Evolutionary conservation across 2,888 invertebrate genomes (phyloP).

Genomic region (Polydrusus tereticollis): DNA sequence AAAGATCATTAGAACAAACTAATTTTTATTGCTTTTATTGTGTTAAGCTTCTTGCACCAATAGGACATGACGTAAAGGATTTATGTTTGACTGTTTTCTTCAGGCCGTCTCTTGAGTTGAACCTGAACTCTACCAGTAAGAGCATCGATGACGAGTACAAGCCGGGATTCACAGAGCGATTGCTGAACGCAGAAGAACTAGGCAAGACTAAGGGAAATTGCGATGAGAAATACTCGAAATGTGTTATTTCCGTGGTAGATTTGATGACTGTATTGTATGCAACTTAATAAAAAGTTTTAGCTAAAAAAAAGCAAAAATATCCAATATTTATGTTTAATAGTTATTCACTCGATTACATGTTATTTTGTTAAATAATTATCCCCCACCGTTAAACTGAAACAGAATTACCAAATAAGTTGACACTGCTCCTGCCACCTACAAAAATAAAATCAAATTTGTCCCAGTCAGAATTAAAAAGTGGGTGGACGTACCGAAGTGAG

Average conservation of each 20-base stretch:
- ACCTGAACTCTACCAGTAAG: conserved; percentile 10
- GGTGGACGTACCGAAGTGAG: conserved; percentile 53
- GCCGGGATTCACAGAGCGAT: conserved; percentile 45
- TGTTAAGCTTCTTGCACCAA: no score
- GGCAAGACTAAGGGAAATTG: conserved; percentile 54
- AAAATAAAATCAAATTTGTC: conserved; percentile 41
- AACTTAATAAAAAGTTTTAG: conserved; percentile 41
- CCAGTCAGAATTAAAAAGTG: not conserved
- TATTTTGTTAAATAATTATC: not conserved
- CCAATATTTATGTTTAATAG: no score
- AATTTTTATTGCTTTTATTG: no score
- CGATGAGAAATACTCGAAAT: conserved; percentile 54
- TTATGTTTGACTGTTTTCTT: conserved; percentile 9
- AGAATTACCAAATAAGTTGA: conserved; percentile 56
- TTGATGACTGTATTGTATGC: conserved; percentile 57
- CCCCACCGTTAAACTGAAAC: conserved; percentile 51
- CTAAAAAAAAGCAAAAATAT: no score
- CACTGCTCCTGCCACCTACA: conserved; percentile 56
- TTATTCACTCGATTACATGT: no score
- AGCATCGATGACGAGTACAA: conserved; percentile 16
- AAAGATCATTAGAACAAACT: no score
- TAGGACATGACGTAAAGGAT: no score
- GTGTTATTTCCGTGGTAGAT: conserved; percentile 57
- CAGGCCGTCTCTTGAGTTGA: conserved; percentile 58
- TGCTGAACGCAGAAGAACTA: conserved; percentile 55